Evolutionary conservation across 1,140 invertebrate species (phyloP).

Genomic region (Lepidotrigona ventralis): DNA sequence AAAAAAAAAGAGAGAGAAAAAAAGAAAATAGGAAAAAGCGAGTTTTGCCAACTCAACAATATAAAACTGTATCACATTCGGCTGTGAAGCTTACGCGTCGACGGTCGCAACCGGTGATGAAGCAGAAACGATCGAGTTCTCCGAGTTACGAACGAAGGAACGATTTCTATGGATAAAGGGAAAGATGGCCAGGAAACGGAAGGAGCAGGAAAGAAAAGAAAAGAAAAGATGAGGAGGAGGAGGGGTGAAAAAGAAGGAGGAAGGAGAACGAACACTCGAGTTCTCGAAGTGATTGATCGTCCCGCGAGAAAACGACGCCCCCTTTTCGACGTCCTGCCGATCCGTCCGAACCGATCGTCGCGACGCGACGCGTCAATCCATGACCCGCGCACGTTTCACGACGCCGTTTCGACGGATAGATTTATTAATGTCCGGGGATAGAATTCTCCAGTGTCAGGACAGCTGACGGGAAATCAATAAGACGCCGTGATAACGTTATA

Average conservation of each 20-base stretch:
- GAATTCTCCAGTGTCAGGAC: constrained; percentile 32
- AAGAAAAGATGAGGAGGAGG: background rate
- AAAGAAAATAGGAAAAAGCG: too few relatives aligned
- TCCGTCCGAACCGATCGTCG: constrained; percentile 48
- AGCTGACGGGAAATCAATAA: constrained; percentile 54
- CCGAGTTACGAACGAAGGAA: constrained; percentile 28
- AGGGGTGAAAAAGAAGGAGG: constrained; percentile 11
- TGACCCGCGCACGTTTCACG: constrained; percentile 52
- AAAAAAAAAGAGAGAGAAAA: too few relatives aligned
- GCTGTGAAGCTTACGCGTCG: background rate
- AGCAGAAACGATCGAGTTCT: background rate
- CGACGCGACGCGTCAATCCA: constrained; percentile 52
- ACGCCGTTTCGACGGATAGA: constrained; percentile 32
- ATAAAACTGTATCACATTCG: background rate
- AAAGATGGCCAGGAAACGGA: too few relatives aligned
- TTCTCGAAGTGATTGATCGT: constrained; percentile 64
- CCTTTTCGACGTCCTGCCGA: constrained; percentile 46
- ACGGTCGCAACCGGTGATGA: background rate
- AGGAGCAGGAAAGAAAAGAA: too few relatives aligned
- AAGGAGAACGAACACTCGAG: constrained; percentile 40
- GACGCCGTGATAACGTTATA: constrained; percentile 49
- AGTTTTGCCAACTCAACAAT: too few relatives aligned
- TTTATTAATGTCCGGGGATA: constrained; percentile 59
- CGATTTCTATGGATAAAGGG: constrained; percentile 35
- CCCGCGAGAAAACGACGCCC: constrained; percentile 54